phyloP scores from a whole-genome alignment of 2,888 invertebrate genomes.

The Hirtodrosophila confusa region DNA sequence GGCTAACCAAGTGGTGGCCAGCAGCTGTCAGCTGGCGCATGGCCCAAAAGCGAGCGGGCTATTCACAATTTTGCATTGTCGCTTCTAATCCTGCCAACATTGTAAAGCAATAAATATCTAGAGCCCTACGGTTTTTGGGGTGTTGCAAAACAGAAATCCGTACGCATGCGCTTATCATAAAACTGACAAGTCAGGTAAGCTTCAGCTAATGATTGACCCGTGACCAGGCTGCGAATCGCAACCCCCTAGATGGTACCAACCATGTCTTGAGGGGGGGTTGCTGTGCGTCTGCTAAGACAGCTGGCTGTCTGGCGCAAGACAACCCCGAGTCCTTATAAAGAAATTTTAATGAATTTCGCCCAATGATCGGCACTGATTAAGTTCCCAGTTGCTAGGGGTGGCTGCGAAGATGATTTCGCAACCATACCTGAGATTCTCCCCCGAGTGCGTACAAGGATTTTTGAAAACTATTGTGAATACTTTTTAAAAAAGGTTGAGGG shows the following conservation, averaged over 20 bases:
- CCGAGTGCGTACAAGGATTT: no score
- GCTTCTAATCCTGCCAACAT: conserved; percentile 59
- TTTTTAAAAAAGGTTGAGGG: no score
- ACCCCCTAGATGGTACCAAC: conserved; percentile 47
- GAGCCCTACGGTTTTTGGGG: conserved; percentile 32
- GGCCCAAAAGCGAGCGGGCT: conserved; percentile 31
- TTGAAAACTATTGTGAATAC: no score
- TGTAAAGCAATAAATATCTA: conserved; percentile 57
- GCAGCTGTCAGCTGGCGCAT: conserved; percentile 65
- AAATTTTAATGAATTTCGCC: conserved; percentile 63
- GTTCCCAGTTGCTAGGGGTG: conserved; percentile 42
- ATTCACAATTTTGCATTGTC: conserved; percentile 59
- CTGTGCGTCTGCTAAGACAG: conserved; percentile 48
- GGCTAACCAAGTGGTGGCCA: conserved; percentile 42
- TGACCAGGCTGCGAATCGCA: conserved; percentile 49
- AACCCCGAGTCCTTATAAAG: conserved; percentile 37
- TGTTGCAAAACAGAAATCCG: conserved; percentile 20
- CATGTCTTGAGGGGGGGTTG: conserved; percentile 52
- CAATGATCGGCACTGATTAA: conserved; percentile 55
- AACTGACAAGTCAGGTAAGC: conserved; percentile 61
- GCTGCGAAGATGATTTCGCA: not conserved
- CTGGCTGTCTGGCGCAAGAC: conserved; percentile 54
- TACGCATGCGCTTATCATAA: conserved; percentile 23
- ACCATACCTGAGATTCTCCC: no score
- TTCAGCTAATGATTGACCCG: conserved; percentile 66